Evolutionary conservation across 2,888 invertebrate genomes (phyloP).

Genomic region (Diaprepes abbreviatus): DNA sequence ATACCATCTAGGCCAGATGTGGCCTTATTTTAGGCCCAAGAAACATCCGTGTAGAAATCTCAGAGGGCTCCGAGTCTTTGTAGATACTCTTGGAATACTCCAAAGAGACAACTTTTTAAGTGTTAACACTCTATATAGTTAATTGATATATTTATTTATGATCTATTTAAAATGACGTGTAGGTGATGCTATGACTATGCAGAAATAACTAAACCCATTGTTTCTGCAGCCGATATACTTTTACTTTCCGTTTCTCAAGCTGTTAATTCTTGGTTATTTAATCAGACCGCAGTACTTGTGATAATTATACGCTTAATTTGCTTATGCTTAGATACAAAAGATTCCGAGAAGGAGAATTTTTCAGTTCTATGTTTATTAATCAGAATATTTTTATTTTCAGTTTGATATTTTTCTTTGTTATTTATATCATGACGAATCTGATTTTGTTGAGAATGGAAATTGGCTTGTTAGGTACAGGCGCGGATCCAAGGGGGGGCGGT

Average conservation of each 20-base stretch:
- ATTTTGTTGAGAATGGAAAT: not conserved
- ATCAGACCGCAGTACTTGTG: constrained; percentile 22
- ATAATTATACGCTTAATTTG: constrained; percentile 28
- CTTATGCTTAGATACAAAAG: not conserved
- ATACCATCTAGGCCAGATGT: too few relatives aligned
- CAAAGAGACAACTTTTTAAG: too few relatives aligned
- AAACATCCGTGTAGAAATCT: too few relatives aligned
- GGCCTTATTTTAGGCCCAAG: too few relatives aligned
- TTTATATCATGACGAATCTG: not conserved
- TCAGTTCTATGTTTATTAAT: not conserved
- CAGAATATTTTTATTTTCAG: not conserved
- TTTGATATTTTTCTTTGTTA: not conserved
- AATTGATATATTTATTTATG: constrained; percentile 1
- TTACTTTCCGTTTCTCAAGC: constrained; percentile 37
- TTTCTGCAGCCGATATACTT: constrained; percentile 31
- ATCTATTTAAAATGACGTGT: constrained; percentile 19
- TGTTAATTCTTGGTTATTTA: constrained; percentile 26
- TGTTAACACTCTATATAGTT: not conserved
- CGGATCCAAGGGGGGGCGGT: too few relatives aligned
- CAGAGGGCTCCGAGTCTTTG: too few relatives aligned
- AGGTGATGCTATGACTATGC: constrained; percentile 39
- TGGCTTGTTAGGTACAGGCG: too few relatives aligned
- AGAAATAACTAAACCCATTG: constrained; percentile 36
- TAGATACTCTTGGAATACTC: too few relatives aligned
- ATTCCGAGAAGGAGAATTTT: not conserved